These are phyloP conservation scores for Brachionus rotundiformis DNA, from an alignment of 1,140 invertebrate genomes.

Conservation along the genomic window DNA sequence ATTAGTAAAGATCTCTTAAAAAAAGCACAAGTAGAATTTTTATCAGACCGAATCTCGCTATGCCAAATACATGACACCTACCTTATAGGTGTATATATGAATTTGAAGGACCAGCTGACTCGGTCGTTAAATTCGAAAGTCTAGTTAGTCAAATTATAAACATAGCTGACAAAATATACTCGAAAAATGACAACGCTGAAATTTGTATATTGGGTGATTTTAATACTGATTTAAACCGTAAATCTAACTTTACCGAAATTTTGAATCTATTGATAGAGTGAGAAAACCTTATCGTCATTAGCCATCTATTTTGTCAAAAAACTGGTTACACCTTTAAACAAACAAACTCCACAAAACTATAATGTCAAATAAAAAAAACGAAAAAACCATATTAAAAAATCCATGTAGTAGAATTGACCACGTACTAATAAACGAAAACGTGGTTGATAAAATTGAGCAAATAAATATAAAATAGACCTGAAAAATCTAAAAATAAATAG, in stretches of 20 bases:
- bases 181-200: background rate
- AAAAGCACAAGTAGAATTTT: background rate
- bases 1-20: background rate
- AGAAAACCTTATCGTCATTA: constrained; percentile 2
- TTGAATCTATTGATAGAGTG: constrained; percentile 8
- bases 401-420: constrained; percentile 11
- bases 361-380: background rate
- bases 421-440: background rate
- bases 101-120: constrained; percentile 27
- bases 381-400: background rate
- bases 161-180: constrained; percentile 9
- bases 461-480: constrained; percentile 21
- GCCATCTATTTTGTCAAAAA: constrained; percentile 6
- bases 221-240: background rate
- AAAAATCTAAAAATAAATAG: background rate
- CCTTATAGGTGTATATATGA: constrained; percentile 31
- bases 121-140: constrained; percentile 6
- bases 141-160: background rate
- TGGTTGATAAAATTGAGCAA: constrained; percentile 2
- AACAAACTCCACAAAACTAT: background rate
- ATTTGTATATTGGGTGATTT: constrained; percentile 12
- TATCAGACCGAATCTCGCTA: background rate
- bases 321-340: constrained; percentile 24
- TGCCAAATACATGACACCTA: constrained; percentile 36
- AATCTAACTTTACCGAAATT: constrained; percentile 24